phyloP scores from a whole-genome alignment of 2,113 vertebrate species.

The Otis tarda region DNA sequence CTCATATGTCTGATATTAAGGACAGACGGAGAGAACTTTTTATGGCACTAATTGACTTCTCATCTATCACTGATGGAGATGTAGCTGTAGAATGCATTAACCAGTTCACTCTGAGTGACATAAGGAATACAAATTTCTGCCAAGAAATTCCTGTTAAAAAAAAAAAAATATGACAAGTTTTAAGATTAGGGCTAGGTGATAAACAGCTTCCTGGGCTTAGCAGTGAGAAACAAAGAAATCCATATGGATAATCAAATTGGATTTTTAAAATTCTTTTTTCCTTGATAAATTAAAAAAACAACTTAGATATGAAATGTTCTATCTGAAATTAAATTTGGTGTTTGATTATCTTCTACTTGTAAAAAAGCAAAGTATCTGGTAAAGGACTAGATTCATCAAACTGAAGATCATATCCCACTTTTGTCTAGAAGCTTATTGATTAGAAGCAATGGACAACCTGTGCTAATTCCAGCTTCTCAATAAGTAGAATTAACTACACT shows the following conservation, averaged over 20 bases:
- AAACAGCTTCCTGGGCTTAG: neutral
- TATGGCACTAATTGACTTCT: conserved; percentile 1
- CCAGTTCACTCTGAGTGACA: neutral
- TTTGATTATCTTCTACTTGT: neutral
- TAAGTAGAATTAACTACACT: neutral
- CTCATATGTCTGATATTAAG: neutral
- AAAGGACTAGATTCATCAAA: neutral
- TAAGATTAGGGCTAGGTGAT: neutral
- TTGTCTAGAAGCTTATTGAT: neutral
- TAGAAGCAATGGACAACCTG: neutral
- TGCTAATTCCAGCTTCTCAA: neutral
- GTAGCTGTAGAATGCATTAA: neutral
- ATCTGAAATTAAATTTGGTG: neutral
- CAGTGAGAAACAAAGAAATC: neutral
- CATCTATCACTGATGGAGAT: neutral
- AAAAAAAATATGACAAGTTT: neutral
- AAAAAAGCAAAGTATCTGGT: neutral
- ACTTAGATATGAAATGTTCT: neutral
- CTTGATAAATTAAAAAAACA: neutral
- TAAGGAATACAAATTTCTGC: neutral
- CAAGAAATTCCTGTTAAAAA: neutral
- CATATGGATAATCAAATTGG: neutral
- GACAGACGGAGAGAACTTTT: neutral
- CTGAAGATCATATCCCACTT: neutral
- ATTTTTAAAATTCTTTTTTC: neutral